phyloP scores from a whole-genome alignment of 1,140 invertebrate species.

The Drosophila rufa region DNA sequence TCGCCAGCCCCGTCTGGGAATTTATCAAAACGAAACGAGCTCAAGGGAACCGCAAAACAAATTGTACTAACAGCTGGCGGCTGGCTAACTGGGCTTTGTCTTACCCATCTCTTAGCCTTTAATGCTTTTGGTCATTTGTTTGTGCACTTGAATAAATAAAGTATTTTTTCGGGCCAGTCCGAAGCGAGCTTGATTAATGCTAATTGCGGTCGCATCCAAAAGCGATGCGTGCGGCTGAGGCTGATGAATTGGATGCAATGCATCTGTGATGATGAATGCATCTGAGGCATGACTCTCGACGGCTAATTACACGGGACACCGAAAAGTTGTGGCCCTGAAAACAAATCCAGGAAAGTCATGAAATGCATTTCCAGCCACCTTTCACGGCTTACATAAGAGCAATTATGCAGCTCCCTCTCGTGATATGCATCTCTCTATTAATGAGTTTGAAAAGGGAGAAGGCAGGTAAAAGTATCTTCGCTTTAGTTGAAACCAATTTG shows the following conservation, averaged over 20 bases:
- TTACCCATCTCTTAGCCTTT: slow-evolving; percentile 33
- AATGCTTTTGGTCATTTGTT: slow-evolving; percentile 26
- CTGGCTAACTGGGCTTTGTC: slow-evolving; percentile 14
- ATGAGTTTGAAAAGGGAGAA: slow-evolving; percentile 12
- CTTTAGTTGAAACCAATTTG: not conserved
- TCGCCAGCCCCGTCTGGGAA: slow-evolving; percentile 22
- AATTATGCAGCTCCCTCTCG: slow-evolving; percentile 21
- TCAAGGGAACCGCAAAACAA: slow-evolving; percentile 61
- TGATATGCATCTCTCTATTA: slow-evolving; percentile 52
- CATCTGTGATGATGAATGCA: slow-evolving; percentile 16
- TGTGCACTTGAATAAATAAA: slow-evolving; percentile 46
- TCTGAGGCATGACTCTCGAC: slow-evolving; percentile 22
- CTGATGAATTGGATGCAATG: slow-evolving; percentile 57
- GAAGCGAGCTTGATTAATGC: slow-evolving; percentile 69
- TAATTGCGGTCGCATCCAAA: slow-evolving; percentile 58
- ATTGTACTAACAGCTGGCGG: slow-evolving; percentile 50
- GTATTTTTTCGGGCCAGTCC: slow-evolving; percentile 33
- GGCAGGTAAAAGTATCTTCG: slow-evolving; percentile 38
- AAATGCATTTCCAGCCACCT: slow-evolving; percentile 33
- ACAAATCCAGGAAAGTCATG: slow-evolving; percentile 32
- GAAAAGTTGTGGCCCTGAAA: slow-evolving; percentile 50
- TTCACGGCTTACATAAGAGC: slow-evolving; percentile 47
- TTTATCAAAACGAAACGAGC: slow-evolving; percentile 73
- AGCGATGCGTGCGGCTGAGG: slow-evolving; percentile 32
- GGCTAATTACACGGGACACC: slow-evolving; percentile 37